Evolutionary conservation across 2,888 invertebrate species (phyloP), one percentile per base, ranked within the genome.

Genomic region (Troides oblongomaculatus): DNA sequence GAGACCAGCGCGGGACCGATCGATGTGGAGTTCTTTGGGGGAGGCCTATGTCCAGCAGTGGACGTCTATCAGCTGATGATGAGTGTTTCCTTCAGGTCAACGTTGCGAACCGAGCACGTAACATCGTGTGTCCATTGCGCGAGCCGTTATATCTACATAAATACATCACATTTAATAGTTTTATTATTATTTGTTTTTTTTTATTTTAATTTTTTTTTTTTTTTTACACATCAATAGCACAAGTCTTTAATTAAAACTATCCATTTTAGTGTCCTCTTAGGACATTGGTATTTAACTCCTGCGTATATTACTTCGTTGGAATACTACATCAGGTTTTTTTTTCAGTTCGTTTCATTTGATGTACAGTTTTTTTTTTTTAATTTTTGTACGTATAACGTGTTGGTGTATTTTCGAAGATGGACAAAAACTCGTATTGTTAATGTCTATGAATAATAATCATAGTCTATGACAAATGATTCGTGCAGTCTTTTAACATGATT

Each of bases 91-190:
- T 36, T 43, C 58, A 65, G 58, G 57, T 43, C 64, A 65, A 62
- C 21, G 12, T 60, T 53, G 21, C 43, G 50, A 61, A 50, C 71
- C 65, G 10, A 60, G 62, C 69, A 62, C 63, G 18, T 66, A 62
- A 66, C 61, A 68, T 58, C 64, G 64, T 25, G 62, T 67, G 69
- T 85, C 85, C 86, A 71, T 83, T 82, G 84, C 84, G 87, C 87
- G 79, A 80, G 88, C 88, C 89, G 84, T 83, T 84, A 81, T 78
- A 77, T 83, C 39, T 81, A 79, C 77, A 81, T 83, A 84, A 83
- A 85, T 86, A 89, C 77, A 89, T 90, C 88, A 90, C 89, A 89
- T 79, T 80, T 82, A 84, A 88, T 89, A 90, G 89, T 89, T 90
- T 89, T 90, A 87, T 89, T 87, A 86, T 85, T 78, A 79, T 78